Evolutionary conservation across 2,797 vertebrate species (phyloP), one percentile per base, ranked within the genome.

Genomic region (Acanthiza pusilla): DNA sequence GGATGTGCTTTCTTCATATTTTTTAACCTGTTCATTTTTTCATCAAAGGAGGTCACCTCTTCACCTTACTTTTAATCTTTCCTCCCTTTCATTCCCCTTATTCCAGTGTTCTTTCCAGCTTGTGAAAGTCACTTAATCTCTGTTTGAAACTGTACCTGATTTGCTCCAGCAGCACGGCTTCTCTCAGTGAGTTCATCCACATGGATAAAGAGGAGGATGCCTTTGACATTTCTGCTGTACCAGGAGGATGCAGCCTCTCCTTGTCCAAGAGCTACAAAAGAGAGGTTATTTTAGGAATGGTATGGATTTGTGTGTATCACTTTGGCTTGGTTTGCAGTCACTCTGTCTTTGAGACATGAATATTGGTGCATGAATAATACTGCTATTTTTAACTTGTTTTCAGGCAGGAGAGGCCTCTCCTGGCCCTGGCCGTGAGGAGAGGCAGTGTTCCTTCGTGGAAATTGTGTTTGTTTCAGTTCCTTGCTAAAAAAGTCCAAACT

Each of bases 11-110:
- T 92, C 84, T 90, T 83, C 8, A 3, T 34, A 22, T 47, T 75
- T 93, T 86, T 94, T 92, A 96, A 94, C 95, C 42, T 96, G 68
- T 48, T 97, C 91, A 74, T 77, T 96, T 95, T 95, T 85, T 89
- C 70, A 91, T 84, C 93, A 97, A 88, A 95, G 51, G 88, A 89
- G 36, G 79, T 54, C 70, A 73, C 80, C 94, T 95, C 53, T 95
- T 97, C 95, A 97, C 94, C 96, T 97, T 82, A 85, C 91, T 87
- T 95, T 91, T 96, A 95, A 95, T 95, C 93, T 92, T 92, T 90
- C 51, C 54, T 91, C 7, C 43, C 84, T 97, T 96, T 97, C 87
- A 94, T 83, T 96, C 48, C 78, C 20, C 26, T 84, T 79, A 93
- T 94, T 94, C 63, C 40, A 93, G 26, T 95, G 88, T 85, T 94